These are phyloP conservation scores for Madoqua kirkii DNA, from an alignment of 2,113 vertebrate species.

Conservation along the genomic window DNA sequence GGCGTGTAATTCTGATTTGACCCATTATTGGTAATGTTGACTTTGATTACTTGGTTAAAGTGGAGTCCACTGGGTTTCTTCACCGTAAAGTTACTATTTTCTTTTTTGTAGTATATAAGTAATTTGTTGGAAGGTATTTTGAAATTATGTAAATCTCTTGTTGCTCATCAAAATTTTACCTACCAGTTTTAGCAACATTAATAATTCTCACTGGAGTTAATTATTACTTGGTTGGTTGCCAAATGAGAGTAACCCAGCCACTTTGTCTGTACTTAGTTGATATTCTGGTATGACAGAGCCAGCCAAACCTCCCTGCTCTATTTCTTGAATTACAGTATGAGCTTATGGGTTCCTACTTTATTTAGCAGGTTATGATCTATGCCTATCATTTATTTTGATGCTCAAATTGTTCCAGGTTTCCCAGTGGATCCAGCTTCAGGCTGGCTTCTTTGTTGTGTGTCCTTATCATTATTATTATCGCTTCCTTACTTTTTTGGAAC, in stretches of 20 bases:
- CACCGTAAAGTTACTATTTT: neutral
- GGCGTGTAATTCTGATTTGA: neutral
- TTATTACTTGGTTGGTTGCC: neutral
- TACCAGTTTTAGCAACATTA: neutral
- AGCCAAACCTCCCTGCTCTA: neutral
- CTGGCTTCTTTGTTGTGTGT: neutral
- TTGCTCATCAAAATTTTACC: neutral
- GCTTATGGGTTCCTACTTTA: neutral
- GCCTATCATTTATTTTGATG: neutral
- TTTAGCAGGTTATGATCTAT: neutral
- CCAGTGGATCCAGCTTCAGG: neutral
- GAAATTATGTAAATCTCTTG: neutral
- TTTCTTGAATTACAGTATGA: neutral
- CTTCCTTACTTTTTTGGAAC: neutral
- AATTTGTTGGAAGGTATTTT: neutral
- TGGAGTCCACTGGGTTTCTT: neutral
- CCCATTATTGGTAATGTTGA: neutral
- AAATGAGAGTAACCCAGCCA: neutral
- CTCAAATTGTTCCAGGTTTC: neutral
- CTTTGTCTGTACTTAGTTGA: constrained; percentile 1
- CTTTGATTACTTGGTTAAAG: neutral
- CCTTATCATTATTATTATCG: neutral
- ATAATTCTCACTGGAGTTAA: neutral
- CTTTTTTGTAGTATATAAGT: neutral
- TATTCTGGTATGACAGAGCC: neutral